Conservation (phyloP, 2,888 invertebrate species). For the Balanococcus diminutus region DNA sequence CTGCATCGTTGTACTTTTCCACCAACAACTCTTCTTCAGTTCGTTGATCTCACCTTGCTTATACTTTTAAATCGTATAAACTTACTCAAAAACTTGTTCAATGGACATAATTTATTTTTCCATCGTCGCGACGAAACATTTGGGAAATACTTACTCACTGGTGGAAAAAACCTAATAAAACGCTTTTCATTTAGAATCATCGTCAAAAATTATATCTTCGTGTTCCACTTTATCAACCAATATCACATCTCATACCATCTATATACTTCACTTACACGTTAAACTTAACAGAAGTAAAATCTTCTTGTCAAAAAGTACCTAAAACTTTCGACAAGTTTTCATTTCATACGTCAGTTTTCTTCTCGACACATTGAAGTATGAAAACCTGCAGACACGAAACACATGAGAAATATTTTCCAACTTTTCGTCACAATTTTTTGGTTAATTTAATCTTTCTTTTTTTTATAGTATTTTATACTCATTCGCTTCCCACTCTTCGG, state of each 20-base stretch:
- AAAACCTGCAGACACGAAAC: neutral
- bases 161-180: neutral
- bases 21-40: neutral
- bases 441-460: neutral
- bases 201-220: neutral
- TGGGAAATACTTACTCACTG: neutral
- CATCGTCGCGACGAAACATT: neutral
- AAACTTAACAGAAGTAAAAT: neutral
- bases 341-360: neutral
- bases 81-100: too few species aligned
- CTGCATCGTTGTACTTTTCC: too few species aligned
- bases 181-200: neutral
- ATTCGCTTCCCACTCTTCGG: too few species aligned
- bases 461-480: neutral
- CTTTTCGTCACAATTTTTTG: neutral
- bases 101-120: neutral
- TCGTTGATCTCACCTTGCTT: neutral
- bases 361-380: neutral
- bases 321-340: conserved; percentile 5
- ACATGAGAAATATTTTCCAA: neutral
- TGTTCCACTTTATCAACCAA: neutral
- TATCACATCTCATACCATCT: neutral
- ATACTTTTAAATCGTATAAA: too few species aligned
- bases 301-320: neutral
- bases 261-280: neutral